Percentiles rank a stretch among this genome's conserved stretches.
These are phyloP conservation scores for Flexamia atlantica DNA, from an alignment of 2,888 invertebrate genomes.

Conservation along the genomic window DNA sequence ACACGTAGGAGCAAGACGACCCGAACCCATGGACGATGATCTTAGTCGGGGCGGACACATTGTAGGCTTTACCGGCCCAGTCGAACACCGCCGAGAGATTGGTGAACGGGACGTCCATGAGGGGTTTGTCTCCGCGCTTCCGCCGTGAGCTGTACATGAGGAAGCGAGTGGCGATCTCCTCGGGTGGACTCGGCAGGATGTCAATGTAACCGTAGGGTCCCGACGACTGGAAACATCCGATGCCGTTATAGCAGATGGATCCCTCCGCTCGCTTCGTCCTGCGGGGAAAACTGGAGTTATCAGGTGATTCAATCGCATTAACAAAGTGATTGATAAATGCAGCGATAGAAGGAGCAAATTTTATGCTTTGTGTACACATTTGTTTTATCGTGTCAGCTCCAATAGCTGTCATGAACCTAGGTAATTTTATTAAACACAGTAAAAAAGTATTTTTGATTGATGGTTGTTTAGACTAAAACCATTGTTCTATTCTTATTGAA, in stretches of 20 bases:
- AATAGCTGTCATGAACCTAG: no score
- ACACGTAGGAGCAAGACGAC: constrained; percentile 92
- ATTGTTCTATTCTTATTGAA: no score
- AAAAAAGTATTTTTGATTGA: no score
- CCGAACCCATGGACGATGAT: constrained; percentile 97
- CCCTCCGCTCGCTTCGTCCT: constrained; percentile 86
- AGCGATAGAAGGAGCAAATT: not conserved
- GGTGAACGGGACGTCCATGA: constrained; percentile 84
- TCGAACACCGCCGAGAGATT: constrained; percentile 85
- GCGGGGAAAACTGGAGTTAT: constrained; percentile 59
- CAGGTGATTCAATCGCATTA: no score
- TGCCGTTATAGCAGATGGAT: constrained; percentile 91
- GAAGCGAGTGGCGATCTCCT: constrained; percentile 86
- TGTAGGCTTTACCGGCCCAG: constrained; percentile 82
- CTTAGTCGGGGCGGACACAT: constrained; percentile 79
- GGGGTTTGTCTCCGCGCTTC: constrained; percentile 78
- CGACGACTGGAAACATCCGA: constrained; percentile 95
- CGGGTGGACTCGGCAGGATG: constrained; percentile 90
- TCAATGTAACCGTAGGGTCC: constrained; percentile 95
- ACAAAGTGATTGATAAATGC: no score
- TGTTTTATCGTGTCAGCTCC: no score
- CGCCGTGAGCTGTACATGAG: constrained; percentile 75
- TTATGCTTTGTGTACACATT: not conserved
- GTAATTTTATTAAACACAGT: no score
- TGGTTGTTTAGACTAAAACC: no score